Evolutionary conservation across 2,113 vertebrate species (phyloP).

Genomic region (Eira barbara): DNA sequence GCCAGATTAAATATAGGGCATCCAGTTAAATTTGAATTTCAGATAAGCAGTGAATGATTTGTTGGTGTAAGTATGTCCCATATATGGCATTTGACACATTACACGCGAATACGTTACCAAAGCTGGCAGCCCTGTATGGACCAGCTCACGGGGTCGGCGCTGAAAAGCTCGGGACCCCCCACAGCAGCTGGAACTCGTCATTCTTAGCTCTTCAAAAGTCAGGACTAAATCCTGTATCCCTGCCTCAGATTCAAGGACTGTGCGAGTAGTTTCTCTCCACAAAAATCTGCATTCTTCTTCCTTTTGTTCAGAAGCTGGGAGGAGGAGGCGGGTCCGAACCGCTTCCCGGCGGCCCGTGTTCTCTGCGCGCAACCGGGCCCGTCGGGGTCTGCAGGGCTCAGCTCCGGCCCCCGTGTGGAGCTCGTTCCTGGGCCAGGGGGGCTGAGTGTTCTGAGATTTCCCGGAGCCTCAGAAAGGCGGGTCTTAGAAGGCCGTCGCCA

Average conservation of each 20-base stretch:
- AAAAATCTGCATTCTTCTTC: neutral
- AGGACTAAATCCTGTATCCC: neutral
- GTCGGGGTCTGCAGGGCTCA: rapidly evolving
- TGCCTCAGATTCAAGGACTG: neutral
- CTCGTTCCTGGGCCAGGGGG: neutral
- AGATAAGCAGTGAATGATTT: neutral
- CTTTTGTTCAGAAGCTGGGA: neutral
- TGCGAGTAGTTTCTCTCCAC: neutral
- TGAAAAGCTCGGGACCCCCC: neutral
- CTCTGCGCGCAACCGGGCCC: rapidly evolving
- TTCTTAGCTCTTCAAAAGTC: neutral
- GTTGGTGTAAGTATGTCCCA: neutral
- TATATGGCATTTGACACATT: neutral
- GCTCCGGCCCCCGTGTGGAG: rapidly evolving
- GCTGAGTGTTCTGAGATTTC: neutral
- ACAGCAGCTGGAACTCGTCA: neutral
- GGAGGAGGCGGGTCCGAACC: neutral
- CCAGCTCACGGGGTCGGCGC: neutral
- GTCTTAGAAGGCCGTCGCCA: neutral
- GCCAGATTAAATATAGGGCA: neutral
- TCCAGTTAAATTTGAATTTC: neutral
- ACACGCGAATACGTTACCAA: neutral
- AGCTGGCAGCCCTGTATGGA: neutral
- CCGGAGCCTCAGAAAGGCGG: neutral
- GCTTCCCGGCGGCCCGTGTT: neutral